These are phyloP conservation scores for Magallana nippona DNA, from an alignment of 2,888 invertebrate genomes.

Conservation along the genomic window DNA sequence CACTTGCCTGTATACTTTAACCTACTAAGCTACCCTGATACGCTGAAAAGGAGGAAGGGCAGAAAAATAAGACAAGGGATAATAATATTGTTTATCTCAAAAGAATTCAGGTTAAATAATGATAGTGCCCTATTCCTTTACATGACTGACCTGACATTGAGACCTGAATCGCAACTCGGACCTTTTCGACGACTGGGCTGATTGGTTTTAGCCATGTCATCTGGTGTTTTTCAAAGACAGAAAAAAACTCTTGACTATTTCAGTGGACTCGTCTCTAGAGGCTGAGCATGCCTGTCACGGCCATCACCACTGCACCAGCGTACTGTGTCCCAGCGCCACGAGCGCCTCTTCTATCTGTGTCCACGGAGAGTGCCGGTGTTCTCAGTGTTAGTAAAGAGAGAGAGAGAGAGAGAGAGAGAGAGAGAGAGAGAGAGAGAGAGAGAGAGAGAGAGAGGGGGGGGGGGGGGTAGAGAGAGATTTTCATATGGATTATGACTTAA, in stretches of 20 bases:
- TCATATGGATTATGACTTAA: background rate
- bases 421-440: conserved; percentile 42
- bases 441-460: conserved; percentile 41
- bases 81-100: too few relatives aligned
- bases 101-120: too few relatives aligned
- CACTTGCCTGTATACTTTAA: too few relatives aligned
- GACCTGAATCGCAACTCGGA: too few relatives aligned
- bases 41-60: too few relatives aligned
- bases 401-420: conserved; percentile 43
- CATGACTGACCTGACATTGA: too few relatives aligned
- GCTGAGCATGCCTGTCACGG: background rate
- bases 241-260: background rate
- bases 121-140: too few relatives aligned
- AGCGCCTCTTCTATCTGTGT: background rate
- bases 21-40: too few relatives aligned
- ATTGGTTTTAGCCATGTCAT: background rate
- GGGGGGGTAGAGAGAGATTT: background rate
- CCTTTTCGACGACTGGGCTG: too few relatives aligned
- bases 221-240: background rate
- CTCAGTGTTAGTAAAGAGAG: conserved; percentile 10
- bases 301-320: background rate
- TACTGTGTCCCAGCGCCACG: background rate
- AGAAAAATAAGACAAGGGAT: too few relatives aligned
- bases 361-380: background rate
- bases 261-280: background rate